These are phyloP conservation scores for Chrysogorgia sp. DNA, from an alignment of 92 coral and sea anemone genomes.

Conservation along the genomic window DNA sequence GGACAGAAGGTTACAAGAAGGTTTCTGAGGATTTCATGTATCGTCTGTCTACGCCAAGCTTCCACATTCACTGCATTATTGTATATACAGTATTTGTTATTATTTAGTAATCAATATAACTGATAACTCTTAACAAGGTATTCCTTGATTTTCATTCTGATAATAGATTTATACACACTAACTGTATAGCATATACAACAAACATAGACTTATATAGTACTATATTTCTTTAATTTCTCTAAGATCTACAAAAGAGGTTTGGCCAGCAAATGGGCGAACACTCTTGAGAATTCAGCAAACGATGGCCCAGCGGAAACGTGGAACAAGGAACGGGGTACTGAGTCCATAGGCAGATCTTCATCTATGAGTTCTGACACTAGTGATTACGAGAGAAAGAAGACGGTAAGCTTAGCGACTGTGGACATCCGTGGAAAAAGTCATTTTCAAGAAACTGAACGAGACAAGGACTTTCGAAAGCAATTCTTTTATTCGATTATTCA, in stretches of 20 bases:
- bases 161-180: too few relatives aligned
- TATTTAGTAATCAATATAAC: too few relatives aligned
- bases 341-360: not conserved
- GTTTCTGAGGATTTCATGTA: too few relatives aligned
- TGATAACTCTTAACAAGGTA: too few relatives aligned
- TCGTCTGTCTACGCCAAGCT: too few relatives aligned
- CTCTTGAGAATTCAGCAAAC: constrained; percentile 6
- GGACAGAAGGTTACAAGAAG: too few relatives aligned
- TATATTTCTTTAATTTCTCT: not conserved
- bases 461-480: constrained; percentile 69
- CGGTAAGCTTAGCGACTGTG: constrained; percentile 31
- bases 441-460: constrained; percentile 11
- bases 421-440: constrained; percentile 34
- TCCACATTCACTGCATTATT: too few relatives aligned
- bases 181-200: too few relatives aligned
- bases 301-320: not conserved
- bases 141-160: too few relatives aligned
- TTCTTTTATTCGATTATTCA: constrained; percentile 86
- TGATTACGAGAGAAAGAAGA: constrained; percentile 12
- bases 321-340: not conserved
- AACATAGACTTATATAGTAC: not conserved
- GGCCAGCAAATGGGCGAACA: constrained; percentile 37
- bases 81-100: too few relatives aligned
- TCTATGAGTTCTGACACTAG: constrained; percentile 18
- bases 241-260: constrained; percentile 39